A percentile compares a stretch with the other conserved stretches of the same genome.
Evolutionary conservation across 2,888 invertebrate species (phyloP).

Genomic region (Diarsia brunnea): DNA sequence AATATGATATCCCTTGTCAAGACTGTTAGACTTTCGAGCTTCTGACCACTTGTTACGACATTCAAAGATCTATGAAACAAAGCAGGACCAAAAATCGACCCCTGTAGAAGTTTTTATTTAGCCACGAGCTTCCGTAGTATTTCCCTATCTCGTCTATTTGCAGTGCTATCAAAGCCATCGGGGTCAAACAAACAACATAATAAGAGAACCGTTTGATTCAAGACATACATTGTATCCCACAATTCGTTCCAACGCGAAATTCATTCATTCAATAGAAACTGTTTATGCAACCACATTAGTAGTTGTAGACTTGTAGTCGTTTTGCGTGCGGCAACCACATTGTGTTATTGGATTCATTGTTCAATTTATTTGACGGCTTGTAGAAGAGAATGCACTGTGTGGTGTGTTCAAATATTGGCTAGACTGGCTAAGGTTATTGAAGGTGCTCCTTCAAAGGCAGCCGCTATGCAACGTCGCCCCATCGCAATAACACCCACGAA

Average conservation of each 20-base stretch:
- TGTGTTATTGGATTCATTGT: conserved; percentile 34
- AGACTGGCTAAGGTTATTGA: background rate
- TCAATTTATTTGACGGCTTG: conserved; percentile 13
- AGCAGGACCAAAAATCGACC: background rate
- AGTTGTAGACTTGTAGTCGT: background rate
- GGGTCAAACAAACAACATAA: background rate
- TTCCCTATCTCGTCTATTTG: background rate
- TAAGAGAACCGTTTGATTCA: conserved; percentile 3
- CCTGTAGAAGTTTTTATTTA: background rate
- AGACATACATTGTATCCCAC: conserved; percentile 18
- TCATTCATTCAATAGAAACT: conserved; percentile 28
- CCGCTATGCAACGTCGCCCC: background rate
- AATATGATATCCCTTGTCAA: background rate
- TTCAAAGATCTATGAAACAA: background rate
- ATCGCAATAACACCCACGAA: background rate
- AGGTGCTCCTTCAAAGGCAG: background rate
- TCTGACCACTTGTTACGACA: background rate
- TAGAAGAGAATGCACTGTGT: conserved; percentile 9
- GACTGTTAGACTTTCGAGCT: background rate
- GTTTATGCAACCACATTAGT: conserved; percentile 18
- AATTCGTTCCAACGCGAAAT: conserved; percentile 31
- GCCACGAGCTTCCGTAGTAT: background rate
- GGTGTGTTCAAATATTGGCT: conserved; percentile 3
- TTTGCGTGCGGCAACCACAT: conserved; percentile 2
- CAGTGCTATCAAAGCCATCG: conserved; percentile 4